Base-by-base conservation (phyloP, 2,797 vertebrate genomes). In the Sylvilagus floridanus region DNA sequence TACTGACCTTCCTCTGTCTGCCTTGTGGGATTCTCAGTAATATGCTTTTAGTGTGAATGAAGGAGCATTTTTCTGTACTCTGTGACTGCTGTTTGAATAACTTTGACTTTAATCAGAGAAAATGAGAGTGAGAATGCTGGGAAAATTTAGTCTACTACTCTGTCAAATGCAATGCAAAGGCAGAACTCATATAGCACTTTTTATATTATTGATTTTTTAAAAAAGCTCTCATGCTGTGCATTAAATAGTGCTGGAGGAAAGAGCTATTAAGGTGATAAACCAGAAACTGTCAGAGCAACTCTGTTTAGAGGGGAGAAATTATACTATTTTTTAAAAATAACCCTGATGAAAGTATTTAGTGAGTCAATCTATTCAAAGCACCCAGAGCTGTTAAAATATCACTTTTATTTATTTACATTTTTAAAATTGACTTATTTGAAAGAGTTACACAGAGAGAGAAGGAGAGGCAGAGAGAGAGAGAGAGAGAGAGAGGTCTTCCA, bases 291-390 rank as follows among this genome's bases (percentile, higher is more conserved):
- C 16, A 82, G 7, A 85, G 4, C 3, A 54, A 89, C 54, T 82
- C 32, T n/a, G 4, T 65, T 89, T 69, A 78, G 71, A 93, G 17
- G 28, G 28, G 26, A 11, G 63, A 79, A 14, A 32, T 1, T 62
- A 79, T 79, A 54, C 21, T 63, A 57, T 87, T 3, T 96, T 52
- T 73, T 65, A 79, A 92, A 75, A 69, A 66, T 66, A 28, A 47
- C 14, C 37, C 84, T 52, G 52, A 32, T 6, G 63, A 47, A 47
- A 71, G 21, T 42, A 19, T 78, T 87, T 94, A 37, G 2, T 75
- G 30, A 65, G 13, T 65, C 88, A 71, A 78, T 89, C 5, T n/a
- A 83, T 88, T 89, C 50, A 50, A 83, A 91, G 50, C 35, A 66
- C 11, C 79, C 86, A 32, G 5, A 54, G 65, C 13, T 88, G 65